Evolutionary conservation across 1,140 invertebrate genomes (phyloP).

Genomic region (Procambarus virginalis): DNA sequence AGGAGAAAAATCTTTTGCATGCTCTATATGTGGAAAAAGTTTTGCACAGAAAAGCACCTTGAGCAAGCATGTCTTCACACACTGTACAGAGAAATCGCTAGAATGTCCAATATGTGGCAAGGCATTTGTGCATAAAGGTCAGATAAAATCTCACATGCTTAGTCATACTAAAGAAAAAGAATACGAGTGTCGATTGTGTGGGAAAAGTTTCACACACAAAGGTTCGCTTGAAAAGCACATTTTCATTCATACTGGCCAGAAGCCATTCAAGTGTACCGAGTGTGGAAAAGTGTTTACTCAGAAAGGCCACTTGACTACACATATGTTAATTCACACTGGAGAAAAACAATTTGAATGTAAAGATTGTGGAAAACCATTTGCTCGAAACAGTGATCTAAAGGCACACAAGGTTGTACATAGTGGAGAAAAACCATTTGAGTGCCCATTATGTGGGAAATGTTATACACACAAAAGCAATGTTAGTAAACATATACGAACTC

Average conservation of each 20-base stretch:
- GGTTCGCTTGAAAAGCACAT: not conserved
- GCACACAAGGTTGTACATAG: not conserved
- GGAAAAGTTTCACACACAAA: not conserved
- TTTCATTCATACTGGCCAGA: not conserved
- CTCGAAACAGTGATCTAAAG: not conserved
- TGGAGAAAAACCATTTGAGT: not conserved
- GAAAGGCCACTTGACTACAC: not conserved
- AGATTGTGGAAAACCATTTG: not conserved
- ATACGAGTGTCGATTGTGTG: not conserved
- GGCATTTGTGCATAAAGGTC: not conserved
- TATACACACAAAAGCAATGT: not conserved
- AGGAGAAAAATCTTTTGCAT: not conserved
- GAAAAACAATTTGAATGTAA: not conserved
- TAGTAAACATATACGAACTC: not conserved
- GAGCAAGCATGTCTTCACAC: not conserved
- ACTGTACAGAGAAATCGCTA: not conserved
- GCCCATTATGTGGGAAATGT: not conserved
- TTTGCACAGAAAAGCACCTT: not conserved
- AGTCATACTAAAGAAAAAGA: not conserved
- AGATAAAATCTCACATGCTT: not conserved
- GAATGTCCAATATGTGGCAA: not conserved
- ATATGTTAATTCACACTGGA: slow-evolving; percentile 6
- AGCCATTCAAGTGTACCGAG: not conserved
- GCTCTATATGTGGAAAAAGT: not conserved
- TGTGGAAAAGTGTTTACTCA: not conserved